Evolutionary conservation across 2,797 vertebrate species (phyloP).

Genomic region (Silurus lanzhouensis): DNA sequence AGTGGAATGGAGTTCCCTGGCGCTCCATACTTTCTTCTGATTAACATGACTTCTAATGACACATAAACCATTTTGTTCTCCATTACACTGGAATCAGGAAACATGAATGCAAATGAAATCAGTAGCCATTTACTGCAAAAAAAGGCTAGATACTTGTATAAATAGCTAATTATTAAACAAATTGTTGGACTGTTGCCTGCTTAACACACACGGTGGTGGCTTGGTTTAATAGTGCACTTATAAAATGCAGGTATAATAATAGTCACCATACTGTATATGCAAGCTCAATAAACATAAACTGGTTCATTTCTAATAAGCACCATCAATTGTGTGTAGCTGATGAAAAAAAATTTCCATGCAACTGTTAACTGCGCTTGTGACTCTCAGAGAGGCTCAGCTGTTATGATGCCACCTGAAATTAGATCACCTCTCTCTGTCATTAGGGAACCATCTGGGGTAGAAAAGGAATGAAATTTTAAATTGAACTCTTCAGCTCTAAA

Average conservation of each 20-base stretch:
- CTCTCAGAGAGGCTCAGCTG: conserved; percentile 21
- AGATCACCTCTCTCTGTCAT: conserved; percentile 25
- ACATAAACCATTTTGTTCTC: conserved; percentile 51
- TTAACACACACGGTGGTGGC: background rate
- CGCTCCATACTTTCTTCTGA: conserved; percentile 22
- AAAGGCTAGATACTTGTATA: conserved; percentile 4
- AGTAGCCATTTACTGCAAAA: background rate
- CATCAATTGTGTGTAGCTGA: background rate
- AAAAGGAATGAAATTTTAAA: conserved; percentile 5
- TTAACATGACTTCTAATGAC: conserved; percentile 57
- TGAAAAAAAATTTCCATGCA: background rate
- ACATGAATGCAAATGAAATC: conserved; percentile 33
- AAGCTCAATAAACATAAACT: background rate
- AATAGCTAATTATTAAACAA: conserved; percentile 13
- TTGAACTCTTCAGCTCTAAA: background rate
- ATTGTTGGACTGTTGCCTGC: background rate
- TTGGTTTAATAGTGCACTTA: background rate
- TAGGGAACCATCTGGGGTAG: conserved; percentile 6
- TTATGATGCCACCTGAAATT: conserved; percentile 9
- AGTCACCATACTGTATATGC: background rate
- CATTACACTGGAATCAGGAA: conserved; percentile 30
- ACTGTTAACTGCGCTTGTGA: background rate
- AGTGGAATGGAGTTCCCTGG: background rate
- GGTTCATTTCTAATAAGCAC: background rate
- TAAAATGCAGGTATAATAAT: background rate